Percentiles rank a stretch among this genome's conserved stretches.
Evolutionary conservation across 2,888 invertebrate genomes (phyloP).

Genomic region (Phlogophora meticulosa): DNA sequence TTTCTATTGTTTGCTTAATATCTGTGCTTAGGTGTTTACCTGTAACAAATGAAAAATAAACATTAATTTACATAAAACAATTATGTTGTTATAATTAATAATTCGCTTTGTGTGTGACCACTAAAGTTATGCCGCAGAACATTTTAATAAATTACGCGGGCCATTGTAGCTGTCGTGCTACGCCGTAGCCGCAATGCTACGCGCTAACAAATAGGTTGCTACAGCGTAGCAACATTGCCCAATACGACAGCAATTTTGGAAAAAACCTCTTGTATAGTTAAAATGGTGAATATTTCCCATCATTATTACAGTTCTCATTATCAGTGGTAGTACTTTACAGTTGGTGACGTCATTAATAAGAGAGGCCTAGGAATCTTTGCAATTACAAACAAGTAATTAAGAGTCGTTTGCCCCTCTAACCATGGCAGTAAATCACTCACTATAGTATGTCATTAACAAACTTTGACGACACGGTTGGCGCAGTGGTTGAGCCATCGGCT

Average conservation of each 20-base stretch:
- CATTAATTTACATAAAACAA: slow-evolving; percentile 32
- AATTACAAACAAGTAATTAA: background rate
- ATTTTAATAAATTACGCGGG: background rate
- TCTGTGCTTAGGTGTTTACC: slow-evolving; percentile 42
- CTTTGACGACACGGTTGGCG: too few species aligned
- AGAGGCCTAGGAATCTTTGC: background rate
- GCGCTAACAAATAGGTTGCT: background rate
- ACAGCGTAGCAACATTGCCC: slow-evolving; percentile 1
- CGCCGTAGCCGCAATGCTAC: slow-evolving; percentile 15
- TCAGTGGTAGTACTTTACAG: background rate
- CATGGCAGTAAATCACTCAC: too few species aligned
- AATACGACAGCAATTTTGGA: background rate
- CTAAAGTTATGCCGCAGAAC: background rate
- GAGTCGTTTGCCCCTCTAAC: too few species aligned
- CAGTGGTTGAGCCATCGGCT: too few species aligned
- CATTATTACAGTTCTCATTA: background rate
- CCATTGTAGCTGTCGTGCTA: slow-evolving; percentile 13
- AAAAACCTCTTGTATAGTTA: background rate
- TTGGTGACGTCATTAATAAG: background rate
- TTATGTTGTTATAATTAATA: background rate
- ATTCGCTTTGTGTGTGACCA: background rate
- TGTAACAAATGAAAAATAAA: slow-evolving; percentile 52
- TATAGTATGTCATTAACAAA: too few species aligned
- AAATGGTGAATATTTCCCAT: background rate
- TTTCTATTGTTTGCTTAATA: slow-evolving; percentile 21